Evolutionary conservation across 1,140 invertebrate species (phyloP), one percentile per base, ranked within the genome.

Genomic region (Listronotus oregonensis): DNA sequence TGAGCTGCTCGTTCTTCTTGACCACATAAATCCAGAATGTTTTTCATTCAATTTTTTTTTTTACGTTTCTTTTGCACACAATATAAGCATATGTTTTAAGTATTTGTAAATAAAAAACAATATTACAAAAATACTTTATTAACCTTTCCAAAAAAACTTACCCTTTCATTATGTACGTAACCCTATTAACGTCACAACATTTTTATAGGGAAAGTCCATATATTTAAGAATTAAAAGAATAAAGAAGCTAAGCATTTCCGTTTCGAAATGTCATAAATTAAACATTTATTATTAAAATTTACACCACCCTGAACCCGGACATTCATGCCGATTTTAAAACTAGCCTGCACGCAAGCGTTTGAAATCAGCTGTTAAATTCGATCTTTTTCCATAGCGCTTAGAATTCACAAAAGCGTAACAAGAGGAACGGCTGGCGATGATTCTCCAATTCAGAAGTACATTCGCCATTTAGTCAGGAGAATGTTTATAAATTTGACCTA

Each of bases 281-380:
- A 59, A 50, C 57, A 59, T 59, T 59, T 59, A 59, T 66, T 72
- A 64, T 60, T 66, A 69, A 68, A 68, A 63, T 68, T 71, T 71
- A 72, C 69, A 71, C 68, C 71, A 72, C 71, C 71, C 71, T 58
- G 62, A 67, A 68, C 64, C 51, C 63, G 39, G 59, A 67, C 71
- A 68, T 64, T 69, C 71, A 71, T 72, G 71, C 71, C 68, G 62
- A 62, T 67, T 66, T 68, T 65, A 58, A 60, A 67, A 27, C 68
- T 70, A 57, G 57, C 27, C 18, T 15, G 57, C 27, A 59, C 68
- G 68, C 68, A 69, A 57, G 68, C 68, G 64, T 64, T 60, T 52
- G 56, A 32, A 37, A 59, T 59, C 57, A 59, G 57, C 57, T 59
- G 57, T 49, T 59, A 15, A 14, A 32, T 55, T 55, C 39, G 51